Evolutionary conservation across 2,888 invertebrate genomes (phyloP), one percentile per base, ranked within the genome.

Genomic region (Brenthis ino): DNA sequence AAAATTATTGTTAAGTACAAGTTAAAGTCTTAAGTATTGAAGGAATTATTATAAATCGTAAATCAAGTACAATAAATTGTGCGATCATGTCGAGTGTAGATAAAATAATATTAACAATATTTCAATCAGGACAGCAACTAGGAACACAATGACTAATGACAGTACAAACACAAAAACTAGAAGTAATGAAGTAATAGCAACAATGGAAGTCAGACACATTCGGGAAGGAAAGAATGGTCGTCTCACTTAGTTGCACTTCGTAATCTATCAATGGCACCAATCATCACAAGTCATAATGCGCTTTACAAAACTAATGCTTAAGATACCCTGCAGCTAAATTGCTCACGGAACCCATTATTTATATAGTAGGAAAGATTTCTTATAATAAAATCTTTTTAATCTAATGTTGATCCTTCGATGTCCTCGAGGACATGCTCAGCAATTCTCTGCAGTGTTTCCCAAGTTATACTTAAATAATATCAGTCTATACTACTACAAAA

Each of bases 401-500:
- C 33, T 37, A 37, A 28, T 28, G 48, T 50, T 64, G 3, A 51
- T 51, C 33, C 13, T 53, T 16, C 37, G 11, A 43, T 43, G 8
- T 16, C 43, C 37, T 63, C 43, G 33, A 6, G 14, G 28, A 43
- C 53, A 53, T 24, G 56, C 56, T 60, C 65, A 65, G 28, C 64
- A 48, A 54, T 54, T 70, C 73, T 74, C 71, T 74, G 64, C 76
- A 76, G 75, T 68, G 74, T 71, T 73, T 64, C 74, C 69, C 68
- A 68, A 75, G 79, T 74, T 72, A 72, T 81, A 82, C 83, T 80
- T 90, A 88, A 90, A 91, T 81, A 84, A 89, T 91, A 90, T 93
- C 92, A 93, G 92, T 92, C 92, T 93, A 92, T 87, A 84, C 91
- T 91, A 91, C 92, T 93, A 93, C 88, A 92, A 93, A 93, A 93